Base-by-base conservation (phyloP, 1,140 invertebrate genomes). In the Chionoecetes opilio region DNA sequence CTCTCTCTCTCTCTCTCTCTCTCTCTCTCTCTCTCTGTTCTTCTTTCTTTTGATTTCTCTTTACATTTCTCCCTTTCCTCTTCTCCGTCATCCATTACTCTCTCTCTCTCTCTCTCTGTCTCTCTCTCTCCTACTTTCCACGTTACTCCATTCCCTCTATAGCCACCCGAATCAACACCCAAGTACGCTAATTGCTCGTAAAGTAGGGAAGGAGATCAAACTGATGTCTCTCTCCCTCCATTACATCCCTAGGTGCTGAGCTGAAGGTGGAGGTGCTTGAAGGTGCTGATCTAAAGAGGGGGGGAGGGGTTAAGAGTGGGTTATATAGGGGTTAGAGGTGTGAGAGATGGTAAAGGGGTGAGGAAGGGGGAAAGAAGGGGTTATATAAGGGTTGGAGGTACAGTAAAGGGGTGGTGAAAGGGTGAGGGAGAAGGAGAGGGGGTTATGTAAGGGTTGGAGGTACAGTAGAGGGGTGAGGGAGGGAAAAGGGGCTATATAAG, bases 71-170 rank as follows among this genome's bases (percentile, higher is more conserved):
- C 37, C 32, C 32, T 21, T 21, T 37, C 32, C 32, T 21, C 6
- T 5, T 35, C 86, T 21, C 37, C 14, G 5, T 88, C 86, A n/a
- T n/a, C n/a, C n/a, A n/a, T n/a, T n/a, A n/a, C n/a, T 88, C 86
- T 88, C 86, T 31, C 86, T 35, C n/a, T 88, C 86, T 31, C 86
- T 88, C 86, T 88, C 37, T 21, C 86, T 88, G 21, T 32, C 88
- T 41, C 35, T 89, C 87, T 26, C 88, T 46, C 35, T 37, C 85
- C 32, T 34, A 14, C 21, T 29, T 26, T 0, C 21, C 9, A 3
- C 46, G 3, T 0, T 46, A 0, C 46, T 8, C 5, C 88, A 29
- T 38, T 89, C 29, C 31, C 87, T 29, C 11, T 9, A 53, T 11
- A 53, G 11, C 29, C 38, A 9, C 88, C 29, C 2, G 63, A 75